phyloP scores from a whole-genome alignment of 1,140 invertebrate species.

The Berghia stephanieae region DNA sequence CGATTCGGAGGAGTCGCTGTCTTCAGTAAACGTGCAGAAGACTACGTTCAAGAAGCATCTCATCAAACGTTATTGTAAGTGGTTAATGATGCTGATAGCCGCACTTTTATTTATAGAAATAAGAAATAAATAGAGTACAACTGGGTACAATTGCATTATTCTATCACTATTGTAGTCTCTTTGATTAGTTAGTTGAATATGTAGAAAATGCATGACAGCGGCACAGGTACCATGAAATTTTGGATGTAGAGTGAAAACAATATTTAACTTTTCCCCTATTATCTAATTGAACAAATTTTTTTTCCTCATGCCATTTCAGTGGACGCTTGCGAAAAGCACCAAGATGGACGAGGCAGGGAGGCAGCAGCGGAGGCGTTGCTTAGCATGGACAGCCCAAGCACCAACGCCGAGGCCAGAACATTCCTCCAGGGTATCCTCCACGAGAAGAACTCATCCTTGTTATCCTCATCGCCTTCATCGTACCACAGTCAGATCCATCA shows the following conservation, averaged over 20 bases:
- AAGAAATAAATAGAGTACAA: neutral
- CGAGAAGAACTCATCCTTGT: conserved; percentile 31
- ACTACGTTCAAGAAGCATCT: conserved; percentile 47
- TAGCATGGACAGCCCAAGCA: conserved; percentile 59
- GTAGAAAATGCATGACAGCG: neutral
- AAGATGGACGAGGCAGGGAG: conserved; percentile 53
- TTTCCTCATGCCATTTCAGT: too few species aligned
- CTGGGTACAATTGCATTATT: neutral
- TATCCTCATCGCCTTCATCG: neutral
- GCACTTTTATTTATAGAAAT: neutral
- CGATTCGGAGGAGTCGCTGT: too few species aligned
- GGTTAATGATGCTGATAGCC: neutral
- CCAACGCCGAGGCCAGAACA: conserved; percentile 58
- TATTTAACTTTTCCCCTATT: too few species aligned
- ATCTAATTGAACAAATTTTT: too few species aligned
- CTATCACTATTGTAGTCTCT: neutral
- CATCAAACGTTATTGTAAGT: conserved; percentile 50
- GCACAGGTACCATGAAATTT: neutral
- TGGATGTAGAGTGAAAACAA: too few species aligned
- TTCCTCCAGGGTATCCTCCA: conserved; percentile 72
- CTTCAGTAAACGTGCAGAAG: too few species aligned
- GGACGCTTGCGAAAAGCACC: conserved; percentile 62
- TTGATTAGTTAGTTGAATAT: neutral
- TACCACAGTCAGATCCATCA: conserved; percentile 11
- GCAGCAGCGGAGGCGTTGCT: conserved; percentile 60